Conservation (phyloP, 2,113 vertebrate species). For the Oreocharis arfaki region DNA sequence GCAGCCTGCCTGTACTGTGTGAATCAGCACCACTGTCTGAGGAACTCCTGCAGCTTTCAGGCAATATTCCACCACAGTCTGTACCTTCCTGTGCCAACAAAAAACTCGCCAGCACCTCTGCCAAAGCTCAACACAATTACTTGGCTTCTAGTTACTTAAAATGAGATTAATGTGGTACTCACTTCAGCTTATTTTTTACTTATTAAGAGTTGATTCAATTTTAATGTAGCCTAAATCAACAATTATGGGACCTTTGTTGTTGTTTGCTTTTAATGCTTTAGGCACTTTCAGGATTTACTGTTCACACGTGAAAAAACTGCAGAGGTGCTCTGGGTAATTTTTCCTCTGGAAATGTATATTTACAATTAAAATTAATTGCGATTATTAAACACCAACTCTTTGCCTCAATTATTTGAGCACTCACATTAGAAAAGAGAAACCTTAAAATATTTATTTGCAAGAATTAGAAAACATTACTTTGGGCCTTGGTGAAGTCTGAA, state of each 20-base stretch:
- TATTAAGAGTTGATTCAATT: constrained; percentile 28
- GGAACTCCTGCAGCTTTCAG: not conserved
- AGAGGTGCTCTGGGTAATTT: not conserved
- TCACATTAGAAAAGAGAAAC: constrained; percentile 18
- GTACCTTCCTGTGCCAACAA: not conserved
- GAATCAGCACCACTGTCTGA: not conserved
- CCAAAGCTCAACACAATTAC: not conserved
- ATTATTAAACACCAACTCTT: constrained; percentile 48
- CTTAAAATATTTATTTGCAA: constrained; percentile 54
- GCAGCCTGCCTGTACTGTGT: not conserved
- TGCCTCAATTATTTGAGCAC: not conserved
- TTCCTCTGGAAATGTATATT: constrained; percentile 25
- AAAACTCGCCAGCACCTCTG: not conserved
- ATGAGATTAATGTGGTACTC: constrained; percentile 4
- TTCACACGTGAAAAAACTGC: not conserved
- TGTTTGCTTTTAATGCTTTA: constrained; percentile 9
- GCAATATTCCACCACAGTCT: not conserved
- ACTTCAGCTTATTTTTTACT: constrained; percentile 27
- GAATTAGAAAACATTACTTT: constrained; percentile 31
- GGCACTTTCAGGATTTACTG: constrained; percentile 2
- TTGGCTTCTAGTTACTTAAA: not conserved
- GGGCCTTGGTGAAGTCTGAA: not conserved
- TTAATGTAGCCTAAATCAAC: constrained; percentile 4
- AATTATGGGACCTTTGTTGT: constrained; percentile 2
- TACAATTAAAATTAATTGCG: constrained; percentile 48